These are phyloP conservation scores for Bellardia bayeri DNA, from an alignment of 2,888 invertebrate genomes.

Conservation along the genomic window DNA sequence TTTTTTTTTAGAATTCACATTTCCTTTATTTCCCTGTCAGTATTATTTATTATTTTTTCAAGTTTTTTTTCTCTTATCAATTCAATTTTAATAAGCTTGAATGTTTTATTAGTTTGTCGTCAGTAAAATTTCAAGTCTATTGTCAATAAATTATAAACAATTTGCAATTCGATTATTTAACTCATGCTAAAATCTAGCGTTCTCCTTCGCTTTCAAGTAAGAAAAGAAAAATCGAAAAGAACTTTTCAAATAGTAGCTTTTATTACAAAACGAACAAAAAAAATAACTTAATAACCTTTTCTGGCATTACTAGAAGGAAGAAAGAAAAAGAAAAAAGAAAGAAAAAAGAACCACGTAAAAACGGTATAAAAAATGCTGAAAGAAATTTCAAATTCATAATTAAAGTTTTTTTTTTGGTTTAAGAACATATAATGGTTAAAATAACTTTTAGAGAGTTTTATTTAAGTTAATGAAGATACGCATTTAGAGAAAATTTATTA, in stretches of 20 bases:
- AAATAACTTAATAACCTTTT: neutral
- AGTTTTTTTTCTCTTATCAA: neutral
- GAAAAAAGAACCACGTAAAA: neutral
- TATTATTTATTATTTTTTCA: neutral
- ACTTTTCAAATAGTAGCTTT: conserved; percentile 9
- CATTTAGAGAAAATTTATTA: no score
- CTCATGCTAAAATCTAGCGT: conserved; percentile 30
- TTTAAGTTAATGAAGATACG: no score
- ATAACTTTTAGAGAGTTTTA: no score
- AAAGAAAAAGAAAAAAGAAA: neutral
- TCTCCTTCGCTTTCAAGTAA: neutral
- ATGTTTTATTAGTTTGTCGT: conserved; percentile 59
- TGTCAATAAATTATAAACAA: conserved; percentile 59
- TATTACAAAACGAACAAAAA: neutral
- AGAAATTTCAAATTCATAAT: neutral
- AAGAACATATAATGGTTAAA: neutral
- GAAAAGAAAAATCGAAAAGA: conserved; percentile 1
- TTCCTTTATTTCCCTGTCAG: neutral
- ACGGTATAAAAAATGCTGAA: neutral
- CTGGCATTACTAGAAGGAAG: neutral
- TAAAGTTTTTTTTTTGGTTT: neutral
- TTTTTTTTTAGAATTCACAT: neutral
- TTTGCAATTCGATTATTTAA: conserved; percentile 54
- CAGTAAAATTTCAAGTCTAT: conserved; percentile 52
- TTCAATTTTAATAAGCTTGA: conserved; percentile 24